phyloP scores from a whole-genome alignment of 2,888 invertebrate genomes.

The Hyppa rectilinea region DNA sequence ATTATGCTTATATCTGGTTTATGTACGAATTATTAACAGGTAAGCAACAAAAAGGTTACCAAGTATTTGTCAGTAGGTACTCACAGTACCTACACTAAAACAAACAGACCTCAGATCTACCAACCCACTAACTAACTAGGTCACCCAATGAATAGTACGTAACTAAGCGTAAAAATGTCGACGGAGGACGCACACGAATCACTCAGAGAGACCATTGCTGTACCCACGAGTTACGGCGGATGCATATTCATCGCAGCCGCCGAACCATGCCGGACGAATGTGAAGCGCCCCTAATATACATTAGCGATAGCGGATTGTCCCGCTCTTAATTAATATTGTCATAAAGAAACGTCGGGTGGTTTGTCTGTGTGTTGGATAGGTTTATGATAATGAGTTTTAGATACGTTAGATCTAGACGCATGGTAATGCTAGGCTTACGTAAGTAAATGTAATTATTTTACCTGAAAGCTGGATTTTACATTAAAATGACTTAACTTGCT shows the following conservation, averaged over 20 bases:
- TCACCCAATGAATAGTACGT: slow-evolving; percentile 28
- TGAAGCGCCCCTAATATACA: slow-evolving; percentile 56
- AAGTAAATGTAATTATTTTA: neutral
- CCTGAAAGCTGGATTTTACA: neutral
- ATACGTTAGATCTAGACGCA: no score
- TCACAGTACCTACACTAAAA: slow-evolving; percentile 3
- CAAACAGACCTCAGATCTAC: neutral
- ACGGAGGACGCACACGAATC: slow-evolving; percentile 28
- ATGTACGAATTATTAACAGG: neutral
- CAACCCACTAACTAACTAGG: slow-evolving; percentile 25
- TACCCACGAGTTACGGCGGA: slow-evolving; percentile 42
- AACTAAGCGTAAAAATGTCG: slow-evolving; percentile 32
- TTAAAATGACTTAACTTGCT: neutral
- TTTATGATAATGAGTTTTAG: neutral
- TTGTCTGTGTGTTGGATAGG: slow-evolving; percentile 18
- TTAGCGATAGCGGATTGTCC: slow-evolving; percentile 53
- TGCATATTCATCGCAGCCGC: slow-evolving; percentile 62
- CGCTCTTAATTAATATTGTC: slow-evolving; percentile 55
- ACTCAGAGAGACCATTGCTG: slow-evolving; percentile 31
- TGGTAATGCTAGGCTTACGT: neutral
- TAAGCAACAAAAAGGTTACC: neutral
- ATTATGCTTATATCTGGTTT: no score
- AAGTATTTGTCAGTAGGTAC: slow-evolving; percentile 1
- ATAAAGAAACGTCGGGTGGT: neutral
- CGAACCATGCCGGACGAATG: slow-evolving; percentile 37